These are phyloP conservation scores for Drosophila suboccidentalis DNA, from an alignment of 2,888 invertebrate genomes.

Conservation along the genomic window DNA sequence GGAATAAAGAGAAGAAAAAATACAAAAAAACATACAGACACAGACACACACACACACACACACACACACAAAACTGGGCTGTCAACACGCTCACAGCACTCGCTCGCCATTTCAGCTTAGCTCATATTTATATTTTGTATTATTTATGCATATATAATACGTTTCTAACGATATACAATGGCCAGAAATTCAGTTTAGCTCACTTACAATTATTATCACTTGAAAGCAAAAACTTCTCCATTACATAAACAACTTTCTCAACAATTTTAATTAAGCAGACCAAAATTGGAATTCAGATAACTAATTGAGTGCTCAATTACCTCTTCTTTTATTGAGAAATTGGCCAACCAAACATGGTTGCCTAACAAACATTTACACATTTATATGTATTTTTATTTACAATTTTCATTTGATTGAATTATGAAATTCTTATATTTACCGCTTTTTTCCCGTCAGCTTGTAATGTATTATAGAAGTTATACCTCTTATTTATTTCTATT, in stretches of 20 bases:
- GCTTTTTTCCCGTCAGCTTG: too few species aligned
- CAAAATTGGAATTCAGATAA: background rate
- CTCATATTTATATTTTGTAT: slow-evolving; percentile 73
- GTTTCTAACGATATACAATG: slow-evolving; percentile 47
- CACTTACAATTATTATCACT: background rate
- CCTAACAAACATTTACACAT: background rate
- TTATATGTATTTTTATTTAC: background rate
- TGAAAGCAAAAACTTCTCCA: too few species aligned
- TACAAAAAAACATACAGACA: slow-evolving; percentile 1
- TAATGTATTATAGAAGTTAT: too few species aligned
- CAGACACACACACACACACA: slow-evolving; percentile 15
- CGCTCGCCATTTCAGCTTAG: slow-evolving; percentile 43
- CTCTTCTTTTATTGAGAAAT: background rate
- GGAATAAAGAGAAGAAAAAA: slow-evolving; percentile 20
- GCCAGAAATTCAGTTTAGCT: slow-evolving; percentile 6
- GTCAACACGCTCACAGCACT: slow-evolving; percentile 69
- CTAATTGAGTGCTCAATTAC: background rate
- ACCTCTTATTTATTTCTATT: too few species aligned
- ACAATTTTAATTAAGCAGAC: background rate
- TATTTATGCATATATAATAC: slow-evolving; percentile 76
- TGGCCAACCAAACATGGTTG: background rate
- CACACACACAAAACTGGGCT: slow-evolving; percentile 38
- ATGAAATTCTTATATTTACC: too few species aligned
- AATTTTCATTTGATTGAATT: background rate
- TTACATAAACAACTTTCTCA: background rate